Evolutionary conservation across 2,113 vertebrate species (phyloP).

Genomic region (Entosphenus tridentatus): DNA sequence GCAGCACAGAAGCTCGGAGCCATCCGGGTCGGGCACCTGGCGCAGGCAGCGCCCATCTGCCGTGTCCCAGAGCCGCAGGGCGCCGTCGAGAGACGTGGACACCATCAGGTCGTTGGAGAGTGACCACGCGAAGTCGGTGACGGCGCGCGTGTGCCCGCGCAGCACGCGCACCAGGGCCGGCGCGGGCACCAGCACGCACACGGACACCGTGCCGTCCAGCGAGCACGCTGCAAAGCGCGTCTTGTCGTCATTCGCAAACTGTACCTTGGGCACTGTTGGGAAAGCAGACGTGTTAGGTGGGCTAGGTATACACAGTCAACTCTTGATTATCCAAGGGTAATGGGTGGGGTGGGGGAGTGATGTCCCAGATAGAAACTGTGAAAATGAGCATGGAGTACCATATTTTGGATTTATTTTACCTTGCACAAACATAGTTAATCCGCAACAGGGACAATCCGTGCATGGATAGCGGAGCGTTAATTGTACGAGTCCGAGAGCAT

Average conservation of each 20-base stretch:
- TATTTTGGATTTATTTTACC: too few species aligned
- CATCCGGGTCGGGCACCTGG: slow-evolving; percentile 53
- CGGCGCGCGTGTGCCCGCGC: slow-evolving; percentile 42
- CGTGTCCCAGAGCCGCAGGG: slow-evolving; percentile 69
- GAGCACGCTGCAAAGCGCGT: slow-evolving; percentile 82
- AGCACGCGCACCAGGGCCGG: slow-evolving; percentile 49
- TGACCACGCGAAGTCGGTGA: slow-evolving; percentile 79
- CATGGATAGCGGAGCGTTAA: too few species aligned
- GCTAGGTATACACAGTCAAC: too few species aligned
- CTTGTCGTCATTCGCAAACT: slow-evolving; percentile 75
- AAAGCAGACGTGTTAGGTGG: too few species aligned
- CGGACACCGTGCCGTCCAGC: slow-evolving; percentile 54
- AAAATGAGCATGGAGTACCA: too few species aligned
- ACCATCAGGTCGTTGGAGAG: slow-evolving; percentile 83
- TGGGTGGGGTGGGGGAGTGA: too few species aligned
- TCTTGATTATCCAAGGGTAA: too few species aligned
- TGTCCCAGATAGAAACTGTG: too few species aligned
- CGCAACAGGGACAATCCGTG: too few species aligned
- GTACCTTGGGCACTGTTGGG: slow-evolving; percentile 45
- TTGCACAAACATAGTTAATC: too few species aligned
- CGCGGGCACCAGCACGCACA: slow-evolving; percentile 53
- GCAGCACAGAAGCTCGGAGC: slow-evolving; percentile 61
- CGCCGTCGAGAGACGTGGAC: slow-evolving; percentile 54
- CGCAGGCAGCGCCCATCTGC: slow-evolving; percentile 65
- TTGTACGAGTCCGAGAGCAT: too few species aligned